A percentile compares a stretch with the other conserved stretches of the same genome.
phyloP scores from a whole-genome alignment of 2,797 vertebrate species.

The Rhabdophis nuchalis region DNA sequence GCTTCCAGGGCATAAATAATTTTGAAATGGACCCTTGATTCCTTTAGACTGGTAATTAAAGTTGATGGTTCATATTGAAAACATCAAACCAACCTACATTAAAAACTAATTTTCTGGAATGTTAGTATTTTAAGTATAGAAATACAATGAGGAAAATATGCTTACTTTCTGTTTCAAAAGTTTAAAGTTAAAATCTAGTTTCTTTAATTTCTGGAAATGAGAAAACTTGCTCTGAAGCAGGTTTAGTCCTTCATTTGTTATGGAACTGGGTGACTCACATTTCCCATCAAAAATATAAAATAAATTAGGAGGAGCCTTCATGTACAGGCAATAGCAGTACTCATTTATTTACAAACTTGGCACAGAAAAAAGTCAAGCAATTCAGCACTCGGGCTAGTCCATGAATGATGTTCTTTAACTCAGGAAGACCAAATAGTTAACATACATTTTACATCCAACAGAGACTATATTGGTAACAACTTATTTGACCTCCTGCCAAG shows the following conservation, averaged over 20 bases:
- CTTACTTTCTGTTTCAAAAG: background rate
- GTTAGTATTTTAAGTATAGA: background rate
- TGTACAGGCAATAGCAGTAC: background rate
- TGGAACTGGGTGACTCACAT: slow-evolving; percentile 27
- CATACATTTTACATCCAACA: slow-evolving; percentile 4
- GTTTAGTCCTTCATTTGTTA: slow-evolving; percentile 5
- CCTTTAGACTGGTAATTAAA: background rate
- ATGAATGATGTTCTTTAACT: background rate
- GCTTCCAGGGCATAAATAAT: background rate
- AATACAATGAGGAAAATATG: background rate
- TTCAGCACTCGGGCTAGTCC: background rate
- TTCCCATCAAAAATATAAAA: slow-evolving; percentile 15
- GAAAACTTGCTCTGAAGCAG: background rate
- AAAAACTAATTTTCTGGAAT: background rate
- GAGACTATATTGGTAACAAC: background rate
- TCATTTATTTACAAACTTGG: slow-evolving; percentile 5
- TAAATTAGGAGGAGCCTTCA: slow-evolving; percentile 21
- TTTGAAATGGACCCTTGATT: background rate
- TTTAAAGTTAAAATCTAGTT: background rate
- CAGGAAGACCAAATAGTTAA: background rate
- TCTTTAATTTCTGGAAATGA: background rate
- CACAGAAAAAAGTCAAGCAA: slow-evolving; percentile 6
- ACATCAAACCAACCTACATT: background rate
- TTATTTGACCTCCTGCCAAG: background rate
- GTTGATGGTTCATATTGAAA: background rate